phyloP scores from a whole-genome alignment of 1,140 invertebrate species.

The Bombus vancouverensis region DNA sequence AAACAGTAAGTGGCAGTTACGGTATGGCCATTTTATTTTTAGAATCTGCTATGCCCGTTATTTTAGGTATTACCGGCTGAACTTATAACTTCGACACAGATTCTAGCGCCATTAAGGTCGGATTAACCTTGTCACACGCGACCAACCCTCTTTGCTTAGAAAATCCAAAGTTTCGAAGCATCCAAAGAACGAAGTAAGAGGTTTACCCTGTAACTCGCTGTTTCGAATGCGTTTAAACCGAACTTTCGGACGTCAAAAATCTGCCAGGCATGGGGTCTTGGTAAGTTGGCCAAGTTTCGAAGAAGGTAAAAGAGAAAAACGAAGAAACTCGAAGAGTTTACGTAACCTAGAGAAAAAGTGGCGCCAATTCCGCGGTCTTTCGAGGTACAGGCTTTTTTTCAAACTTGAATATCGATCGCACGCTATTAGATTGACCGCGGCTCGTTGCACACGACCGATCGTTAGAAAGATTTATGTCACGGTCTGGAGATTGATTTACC shows the following conservation, averaged over 20 bases:
- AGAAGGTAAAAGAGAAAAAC: not conserved
- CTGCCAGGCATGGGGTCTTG: not conserved
- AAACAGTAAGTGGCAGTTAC: not conserved
- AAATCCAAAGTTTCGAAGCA: not conserved
- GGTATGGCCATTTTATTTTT: not conserved
- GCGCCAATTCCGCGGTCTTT: not conserved
- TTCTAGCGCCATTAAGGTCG: not conserved
- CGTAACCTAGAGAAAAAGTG: not conserved
- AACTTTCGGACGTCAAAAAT: conserved; percentile 24
- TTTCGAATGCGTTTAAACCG: not conserved
- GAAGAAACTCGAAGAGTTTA: not conserved
- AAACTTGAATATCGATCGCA: conserved; percentile 24
- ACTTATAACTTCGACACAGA: not conserved
- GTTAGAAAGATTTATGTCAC: conserved; percentile 60
- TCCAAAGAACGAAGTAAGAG: not conserved
- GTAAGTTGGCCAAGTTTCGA: not conserved
- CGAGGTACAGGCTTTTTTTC: not conserved
- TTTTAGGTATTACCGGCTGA: too few relatives aligned
- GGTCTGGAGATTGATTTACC: conserved; percentile 56
- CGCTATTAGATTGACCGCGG: conserved; percentile 22
- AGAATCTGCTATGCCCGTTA: not conserved
- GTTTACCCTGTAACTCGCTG: not conserved
- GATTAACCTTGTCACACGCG: not conserved
- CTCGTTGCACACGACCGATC: conserved; percentile 21
- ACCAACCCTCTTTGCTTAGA: not conserved